phyloP scores from a whole-genome alignment of 2,113 vertebrate genomes.

The Nicator chloris region DNA sequence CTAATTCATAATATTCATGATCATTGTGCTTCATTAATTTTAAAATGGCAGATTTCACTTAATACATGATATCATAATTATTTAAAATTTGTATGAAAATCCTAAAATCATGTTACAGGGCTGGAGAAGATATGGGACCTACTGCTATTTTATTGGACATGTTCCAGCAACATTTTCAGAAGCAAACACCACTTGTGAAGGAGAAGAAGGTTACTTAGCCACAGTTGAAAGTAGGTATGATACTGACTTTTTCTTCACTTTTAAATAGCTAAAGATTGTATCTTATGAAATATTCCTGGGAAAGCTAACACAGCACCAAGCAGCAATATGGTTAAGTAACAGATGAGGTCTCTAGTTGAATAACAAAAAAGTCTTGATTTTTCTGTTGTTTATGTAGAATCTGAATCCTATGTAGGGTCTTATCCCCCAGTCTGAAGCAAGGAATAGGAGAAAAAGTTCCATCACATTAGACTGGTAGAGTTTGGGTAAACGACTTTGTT shows the following conservation, averaged over 20 bases:
- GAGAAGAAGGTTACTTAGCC: slow-evolving; percentile 66
- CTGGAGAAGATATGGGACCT: slow-evolving; percentile 76
- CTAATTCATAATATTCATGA: neutral
- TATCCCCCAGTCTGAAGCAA: neutral
- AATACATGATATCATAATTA: neutral
- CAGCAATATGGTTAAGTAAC: neutral
- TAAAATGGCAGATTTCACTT: neutral
- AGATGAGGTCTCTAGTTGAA: neutral
- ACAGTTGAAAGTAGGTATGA: slow-evolving; percentile 83
- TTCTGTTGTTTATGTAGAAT: neutral
- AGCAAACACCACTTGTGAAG: slow-evolving; percentile 77
- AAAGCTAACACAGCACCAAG: neutral
- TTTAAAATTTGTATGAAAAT: neutral
- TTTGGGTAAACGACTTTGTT: neutral
- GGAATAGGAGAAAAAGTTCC: neutral
- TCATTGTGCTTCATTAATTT: neutral
- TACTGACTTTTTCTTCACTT: neutral
- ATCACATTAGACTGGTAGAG: neutral
- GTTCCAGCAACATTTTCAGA: slow-evolving; percentile 78
- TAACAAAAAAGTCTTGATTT: accelerated
- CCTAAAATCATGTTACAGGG: slow-evolving; percentile 68
- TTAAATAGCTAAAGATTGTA: neutral
- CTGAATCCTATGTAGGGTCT: neutral
- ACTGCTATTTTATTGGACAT: slow-evolving; percentile 83
- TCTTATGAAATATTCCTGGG: neutral